These are phyloP conservation scores for Aricia agestis DNA, from an alignment of 1,140 invertebrate genomes.

Conservation along the genomic window DNA sequence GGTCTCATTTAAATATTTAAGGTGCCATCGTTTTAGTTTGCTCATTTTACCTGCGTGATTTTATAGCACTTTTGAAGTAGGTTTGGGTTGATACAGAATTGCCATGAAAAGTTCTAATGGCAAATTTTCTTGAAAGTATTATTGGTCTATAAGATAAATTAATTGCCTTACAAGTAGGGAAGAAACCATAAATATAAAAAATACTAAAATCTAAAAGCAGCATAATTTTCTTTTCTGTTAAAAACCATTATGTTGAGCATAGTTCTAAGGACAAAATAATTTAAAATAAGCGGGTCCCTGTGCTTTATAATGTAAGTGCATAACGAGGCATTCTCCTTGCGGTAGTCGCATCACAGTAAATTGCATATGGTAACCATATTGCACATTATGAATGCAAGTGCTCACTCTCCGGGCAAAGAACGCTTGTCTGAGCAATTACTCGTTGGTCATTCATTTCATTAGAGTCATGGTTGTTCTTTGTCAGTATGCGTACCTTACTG, in stretches of 20 bases:
- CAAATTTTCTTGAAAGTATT: no score
- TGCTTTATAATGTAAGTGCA: background rate
- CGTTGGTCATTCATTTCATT: constrained; percentile 13
- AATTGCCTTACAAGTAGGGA: background rate
- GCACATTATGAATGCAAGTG: constrained; percentile 7
- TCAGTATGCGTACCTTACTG: background rate
- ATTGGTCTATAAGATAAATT: no score
- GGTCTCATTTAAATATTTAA: constrained; percentile 4
- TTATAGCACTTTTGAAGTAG: background rate
- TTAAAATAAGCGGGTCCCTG: background rate
- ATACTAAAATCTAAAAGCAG: background rate
- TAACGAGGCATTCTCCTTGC: background rate
- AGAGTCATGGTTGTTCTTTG: background rate
- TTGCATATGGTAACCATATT: background rate
- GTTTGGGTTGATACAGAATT: no score
- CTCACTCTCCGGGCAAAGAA: constrained; percentile 7
- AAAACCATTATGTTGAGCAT: background rate
- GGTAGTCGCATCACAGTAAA: background rate
- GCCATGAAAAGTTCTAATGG: no score
- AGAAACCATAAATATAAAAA: background rate
- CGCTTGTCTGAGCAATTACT: constrained; percentile 12
- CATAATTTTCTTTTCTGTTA: background rate
- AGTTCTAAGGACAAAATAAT: background rate
- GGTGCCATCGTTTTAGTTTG: background rate
- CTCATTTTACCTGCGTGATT: background rate